Percentiles rank a stretch among this genome's conserved stretches.
Evolutionary conservation across 2,797 vertebrate genomes (phyloP).

Genomic region (Anguilla marmorata): DNA sequence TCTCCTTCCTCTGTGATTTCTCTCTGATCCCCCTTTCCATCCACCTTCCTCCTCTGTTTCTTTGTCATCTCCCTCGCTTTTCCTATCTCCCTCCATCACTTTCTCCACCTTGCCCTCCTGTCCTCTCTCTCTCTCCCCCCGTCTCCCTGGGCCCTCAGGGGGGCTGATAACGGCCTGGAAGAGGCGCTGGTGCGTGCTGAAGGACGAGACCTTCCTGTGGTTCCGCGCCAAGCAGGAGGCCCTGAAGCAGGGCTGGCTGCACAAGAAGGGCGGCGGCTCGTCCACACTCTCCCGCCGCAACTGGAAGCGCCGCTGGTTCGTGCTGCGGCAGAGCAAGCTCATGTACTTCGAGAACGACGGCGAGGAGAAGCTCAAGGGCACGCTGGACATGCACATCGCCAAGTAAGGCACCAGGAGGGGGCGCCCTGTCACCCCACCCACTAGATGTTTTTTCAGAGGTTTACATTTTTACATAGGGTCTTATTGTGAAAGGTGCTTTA

Average conservation of each 20-base stretch:
- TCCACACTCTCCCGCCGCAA: conserved; percentile 93
- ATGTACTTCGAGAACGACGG: conserved; percentile 96
- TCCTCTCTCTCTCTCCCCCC: not conserved
- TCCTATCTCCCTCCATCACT: not conserved
- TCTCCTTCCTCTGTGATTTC: not conserved
- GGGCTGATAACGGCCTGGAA: conserved; percentile 95
- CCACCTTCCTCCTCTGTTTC: not conserved
- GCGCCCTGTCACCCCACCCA: not conserved
- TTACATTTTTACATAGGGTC: not conserved
- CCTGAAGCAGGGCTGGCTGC: conserved; percentile 95
- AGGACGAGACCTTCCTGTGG: conserved; percentile 97
- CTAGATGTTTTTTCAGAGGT: not conserved
- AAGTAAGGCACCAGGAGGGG: conserved; percentile 71
- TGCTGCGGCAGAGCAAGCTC: conserved; percentile 89
- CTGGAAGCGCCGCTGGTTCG: conserved; percentile 98
- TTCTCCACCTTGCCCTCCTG: not conserved
- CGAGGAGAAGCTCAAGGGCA: conserved; percentile 92
- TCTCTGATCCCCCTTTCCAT: not conserved
- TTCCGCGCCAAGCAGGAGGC: conserved; percentile 97
- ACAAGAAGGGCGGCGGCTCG: conserved; percentile 94
- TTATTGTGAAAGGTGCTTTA: not conserved
- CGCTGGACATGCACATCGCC: conserved; percentile 84
- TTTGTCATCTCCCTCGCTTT: not conserved
- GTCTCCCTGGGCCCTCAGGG: conserved; percentile 64
- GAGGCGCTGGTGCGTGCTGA: conserved; percentile 94